Evolutionary conservation across 1,140 invertebrate genomes (phyloP), one percentile per base, ranked within the genome.

Genomic region (Penaeus indicus): DNA sequence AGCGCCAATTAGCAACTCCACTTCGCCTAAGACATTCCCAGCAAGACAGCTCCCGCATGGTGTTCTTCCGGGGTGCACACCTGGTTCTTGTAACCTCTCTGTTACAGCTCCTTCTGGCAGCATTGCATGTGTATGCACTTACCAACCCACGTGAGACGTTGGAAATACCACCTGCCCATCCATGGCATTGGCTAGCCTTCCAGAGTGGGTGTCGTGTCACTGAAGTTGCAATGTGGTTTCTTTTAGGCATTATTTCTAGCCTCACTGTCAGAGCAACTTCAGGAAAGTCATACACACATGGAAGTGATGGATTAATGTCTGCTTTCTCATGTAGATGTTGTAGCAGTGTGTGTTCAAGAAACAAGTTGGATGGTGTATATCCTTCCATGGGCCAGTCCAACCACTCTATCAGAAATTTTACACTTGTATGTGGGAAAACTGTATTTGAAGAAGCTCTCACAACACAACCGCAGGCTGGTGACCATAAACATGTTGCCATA

Each of bases 311-410:
- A 11, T 27, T 84, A 38, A 69, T 16, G 32, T 63, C 82, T n/a
- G 63, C n/a, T 11, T 47, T 84, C 21, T 86, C 60, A 67, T 62
- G 84, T 67, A 32, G 72, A 18, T n/a, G 72, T 10, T 78, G 82
- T 32, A 25, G 25, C n/a, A 47, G 82, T n/a, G 22, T n/a, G 27
- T 60, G 64, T 78, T 79, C 54, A 54, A 95, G 95, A 1, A 95
- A 96, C 88, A 93, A 93, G 61, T 93, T 93, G 92, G 94, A 94
- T 89, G 94, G 94, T 72, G 94, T 94, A 27, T 97, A 97, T 92
- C 96, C 96, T 0, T 95, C 96, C 42, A 96, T 97, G 91, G 97
- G 96, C 91, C 96, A 95, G 90, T 95, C 96, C 2, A 97, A 97
- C 91, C 96, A 96, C n/a, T 96, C 96, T 91, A 94, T 96, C 22